Conservation (phyloP, 2,113 vertebrate species). For the Vimba vimba region DNA sequence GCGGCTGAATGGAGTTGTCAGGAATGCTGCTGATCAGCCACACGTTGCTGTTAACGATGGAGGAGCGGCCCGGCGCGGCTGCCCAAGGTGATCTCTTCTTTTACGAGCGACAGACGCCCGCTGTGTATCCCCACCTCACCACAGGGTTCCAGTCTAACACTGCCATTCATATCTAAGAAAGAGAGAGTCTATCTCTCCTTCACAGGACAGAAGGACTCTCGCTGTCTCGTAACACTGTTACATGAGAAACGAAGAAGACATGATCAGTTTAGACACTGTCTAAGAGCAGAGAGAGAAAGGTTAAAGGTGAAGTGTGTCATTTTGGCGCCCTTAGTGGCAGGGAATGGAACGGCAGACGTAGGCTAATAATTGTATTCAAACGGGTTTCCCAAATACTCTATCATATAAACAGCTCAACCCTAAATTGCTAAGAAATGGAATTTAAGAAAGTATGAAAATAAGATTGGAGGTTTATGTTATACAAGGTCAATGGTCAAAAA, state of each 20-base stretch:
- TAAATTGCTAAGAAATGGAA: background rate
- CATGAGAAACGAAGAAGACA: constrained; percentile 11
- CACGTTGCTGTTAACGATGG: constrained; percentile 68
- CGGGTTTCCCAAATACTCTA: background rate
- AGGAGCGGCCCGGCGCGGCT: constrained; percentile 68
- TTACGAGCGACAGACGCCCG: constrained; percentile 61
- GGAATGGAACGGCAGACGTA: no score
- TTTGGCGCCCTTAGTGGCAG: background rate
- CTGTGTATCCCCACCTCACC: constrained; percentile 47
- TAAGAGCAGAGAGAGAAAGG: background rate
- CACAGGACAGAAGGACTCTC: constrained; percentile 28
- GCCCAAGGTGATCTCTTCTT: constrained; percentile 79
- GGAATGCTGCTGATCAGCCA: constrained; percentile 70
- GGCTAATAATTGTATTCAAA: background rate
- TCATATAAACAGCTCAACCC: background rate
- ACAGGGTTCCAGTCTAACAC: constrained; percentile 60
- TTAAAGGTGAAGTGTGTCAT: background rate
- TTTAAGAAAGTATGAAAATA: background rate
- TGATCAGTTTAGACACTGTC: constrained; percentile 14
- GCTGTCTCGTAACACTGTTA: constrained; percentile 13
- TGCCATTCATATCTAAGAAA: constrained; percentile 52
- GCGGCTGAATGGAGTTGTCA: constrained; percentile 80
- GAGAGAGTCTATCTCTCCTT: constrained; percentile 24
- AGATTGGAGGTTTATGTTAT: background rate
- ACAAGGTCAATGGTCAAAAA: no score